Evolutionary conservation across 2,113 vertebrate species (phyloP).

Genomic region (Podarcis raffonei): DNA sequence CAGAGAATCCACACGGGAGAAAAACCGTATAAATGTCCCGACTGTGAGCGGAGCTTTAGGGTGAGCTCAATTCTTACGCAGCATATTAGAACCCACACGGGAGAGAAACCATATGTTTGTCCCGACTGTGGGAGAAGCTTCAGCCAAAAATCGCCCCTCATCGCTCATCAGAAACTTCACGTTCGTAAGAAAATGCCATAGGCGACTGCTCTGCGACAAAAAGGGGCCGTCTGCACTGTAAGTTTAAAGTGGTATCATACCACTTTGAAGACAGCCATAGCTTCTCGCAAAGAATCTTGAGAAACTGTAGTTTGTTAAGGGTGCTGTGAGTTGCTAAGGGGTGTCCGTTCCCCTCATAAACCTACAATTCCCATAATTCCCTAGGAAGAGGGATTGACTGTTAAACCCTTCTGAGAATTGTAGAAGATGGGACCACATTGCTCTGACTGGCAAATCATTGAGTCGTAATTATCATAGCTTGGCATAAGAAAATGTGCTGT

Average conservation of each 20-base stretch:
- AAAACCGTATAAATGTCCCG: slow-evolving; percentile 19
- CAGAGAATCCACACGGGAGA: slow-evolving; percentile 23
- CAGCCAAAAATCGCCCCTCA: slow-evolving; percentile 8
- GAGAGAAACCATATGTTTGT: slow-evolving; percentile 15
- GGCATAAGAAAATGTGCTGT: neutral
- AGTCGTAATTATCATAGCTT: neutral
- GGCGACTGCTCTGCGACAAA: neutral
- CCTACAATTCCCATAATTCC: neutral
- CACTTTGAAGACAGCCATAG: too few species aligned
- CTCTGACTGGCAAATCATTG: neutral
- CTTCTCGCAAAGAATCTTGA: too few species aligned
- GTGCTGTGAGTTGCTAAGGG: too few species aligned
- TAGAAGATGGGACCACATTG: neutral
- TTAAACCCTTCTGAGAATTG: too few species aligned
- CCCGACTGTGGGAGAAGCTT: slow-evolving; percentile 10
- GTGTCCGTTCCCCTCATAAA: too few species aligned
- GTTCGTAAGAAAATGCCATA: neutral
- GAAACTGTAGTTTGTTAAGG: too few species aligned
- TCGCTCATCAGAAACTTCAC: slow-evolving; percentile 19
- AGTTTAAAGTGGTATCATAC: too few species aligned
- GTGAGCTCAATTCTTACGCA: slow-evolving; percentile 13
- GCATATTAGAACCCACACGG: slow-evolving; percentile 19
- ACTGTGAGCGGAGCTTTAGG: slow-evolving; percentile 7
- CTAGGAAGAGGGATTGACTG: too few species aligned
- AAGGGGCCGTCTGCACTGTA: too few species aligned